Base-by-base conservation (phyloP, 2,113 vertebrate genomes). In the Gadus chalcogrammus region DNA sequence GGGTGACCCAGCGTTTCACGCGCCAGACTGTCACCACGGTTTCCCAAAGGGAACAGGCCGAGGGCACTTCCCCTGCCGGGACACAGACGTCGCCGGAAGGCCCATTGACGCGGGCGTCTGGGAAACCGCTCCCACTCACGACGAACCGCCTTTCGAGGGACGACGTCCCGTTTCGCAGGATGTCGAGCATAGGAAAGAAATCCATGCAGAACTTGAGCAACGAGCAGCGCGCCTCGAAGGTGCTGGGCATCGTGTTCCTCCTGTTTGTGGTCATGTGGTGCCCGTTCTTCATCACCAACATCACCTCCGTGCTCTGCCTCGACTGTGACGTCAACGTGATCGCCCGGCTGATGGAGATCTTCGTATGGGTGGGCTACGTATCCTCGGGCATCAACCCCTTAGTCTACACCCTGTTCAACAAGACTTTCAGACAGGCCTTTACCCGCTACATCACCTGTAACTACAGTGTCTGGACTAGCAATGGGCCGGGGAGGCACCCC, bases 201-300 rank as follows among this genome's bases (percentile, higher is more conserved):
- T 97, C 96, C 70, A 92, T 95, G 86, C 97, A 98, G 85, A 96
- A 92, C 0, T 93, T 98, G 73, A 98, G 92, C 75, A 99, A 97
- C 0, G 97, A 99, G 89, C 95, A 99, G 85, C 92, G 96, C 18
- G 97, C 97, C 0, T 98, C 97, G 2, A 99, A 99, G 80, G 97
- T 99, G 63, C 80, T 99, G 15, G 97, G 97, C 56, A 98, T 99
- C 1, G 96, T 99, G 11, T 99, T 99, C 85, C 93, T 95, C 63
- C 91, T 99, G 73, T 99, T 99, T 73, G 89, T 99, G 60, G 79
- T 99, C 72, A 99, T 99, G 97, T 99, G 97, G 97, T 97, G 96
- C 71, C 97, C 97, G 0, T 99, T 99, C 84, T 99, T 99, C 79
- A 95, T 99, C 67, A 99, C 97, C 66, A 99, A 99, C 16, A 75